Evolutionary conservation across 1,140 invertebrate species (phyloP).

Genomic region (Oryctes rhinoceros): DNA sequence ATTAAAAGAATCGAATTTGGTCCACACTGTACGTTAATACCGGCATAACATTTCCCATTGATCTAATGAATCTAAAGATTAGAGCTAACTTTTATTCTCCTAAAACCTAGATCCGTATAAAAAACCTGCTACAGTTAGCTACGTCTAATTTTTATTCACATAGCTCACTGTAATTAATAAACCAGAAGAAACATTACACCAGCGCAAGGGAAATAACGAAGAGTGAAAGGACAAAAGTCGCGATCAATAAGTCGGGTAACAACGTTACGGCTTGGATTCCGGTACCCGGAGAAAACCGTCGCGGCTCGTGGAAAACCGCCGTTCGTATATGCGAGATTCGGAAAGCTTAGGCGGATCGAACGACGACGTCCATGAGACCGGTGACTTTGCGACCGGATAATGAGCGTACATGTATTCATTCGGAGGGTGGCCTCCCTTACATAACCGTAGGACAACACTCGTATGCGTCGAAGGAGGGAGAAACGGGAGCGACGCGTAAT

Average conservation of each 20-base stretch:
- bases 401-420: constrained; percentile 56
- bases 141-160: not conserved
- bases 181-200: constrained; percentile 19
- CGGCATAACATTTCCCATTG: not conserved
- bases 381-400: constrained; percentile 54
- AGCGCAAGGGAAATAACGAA: not conserved
- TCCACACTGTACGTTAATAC: too few relatives aligned
- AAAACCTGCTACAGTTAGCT: too few relatives aligned
- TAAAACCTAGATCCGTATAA: too few relatives aligned
- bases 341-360: not conserved
- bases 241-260: constrained; percentile 45
- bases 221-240: constrained; percentile 26
- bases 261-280: constrained; percentile 3
- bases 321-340: not conserved
- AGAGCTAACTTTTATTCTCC: too few relatives aligned
- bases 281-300: not conserved
- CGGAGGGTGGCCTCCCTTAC: constrained; percentile 52
- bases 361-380: not conserved
- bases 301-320: constrained; percentile 30
- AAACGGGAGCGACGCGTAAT: constrained; percentile 41
- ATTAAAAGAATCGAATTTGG: too few relatives aligned
- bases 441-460: constrained; percentile 44
- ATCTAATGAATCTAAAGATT: not conserved
- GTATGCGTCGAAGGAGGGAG: not conserved
- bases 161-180: not conserved